Conservation (phyloP, 2,888 invertebrate genomes). For the Atethmia centrago region DNA sequence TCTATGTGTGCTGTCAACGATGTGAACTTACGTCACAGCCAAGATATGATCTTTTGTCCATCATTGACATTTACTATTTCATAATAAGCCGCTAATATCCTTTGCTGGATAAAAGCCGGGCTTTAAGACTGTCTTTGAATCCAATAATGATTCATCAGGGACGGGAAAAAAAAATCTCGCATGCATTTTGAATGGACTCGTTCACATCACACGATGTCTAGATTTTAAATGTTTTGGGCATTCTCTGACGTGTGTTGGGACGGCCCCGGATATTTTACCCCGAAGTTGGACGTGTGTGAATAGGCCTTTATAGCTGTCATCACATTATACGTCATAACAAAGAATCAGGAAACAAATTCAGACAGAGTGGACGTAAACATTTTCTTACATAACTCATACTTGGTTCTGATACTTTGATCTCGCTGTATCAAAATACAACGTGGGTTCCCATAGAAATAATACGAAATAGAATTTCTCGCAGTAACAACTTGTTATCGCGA, state of each 20-base stretch:
- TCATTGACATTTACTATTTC: neutral
- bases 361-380: neutral
- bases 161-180: neutral
- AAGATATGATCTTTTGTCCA: neutral
- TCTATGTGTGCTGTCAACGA: neutral
- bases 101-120: neutral
- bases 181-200: neutral
- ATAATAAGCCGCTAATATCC: neutral
- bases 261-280: neutral
- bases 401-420: constrained; percentile 8
- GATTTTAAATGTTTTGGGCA: neutral
- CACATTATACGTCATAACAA: neutral
- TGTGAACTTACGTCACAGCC: neutral
- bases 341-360: neutral
- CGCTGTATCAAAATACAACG: constrained; percentile 7
- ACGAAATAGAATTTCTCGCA: neutral
- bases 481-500: constrained; percentile 20
- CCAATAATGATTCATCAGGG: neutral
- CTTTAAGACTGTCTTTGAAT: neutral
- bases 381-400: neutral
- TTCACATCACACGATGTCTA: neutral
- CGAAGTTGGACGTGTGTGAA: neutral
- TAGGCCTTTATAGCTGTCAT: neutral
- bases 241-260: neutral
- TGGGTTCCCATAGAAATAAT: constrained; percentile 20